Conservation (phyloP, 2,888 invertebrate species). For the Operophtera brumata region DNA sequence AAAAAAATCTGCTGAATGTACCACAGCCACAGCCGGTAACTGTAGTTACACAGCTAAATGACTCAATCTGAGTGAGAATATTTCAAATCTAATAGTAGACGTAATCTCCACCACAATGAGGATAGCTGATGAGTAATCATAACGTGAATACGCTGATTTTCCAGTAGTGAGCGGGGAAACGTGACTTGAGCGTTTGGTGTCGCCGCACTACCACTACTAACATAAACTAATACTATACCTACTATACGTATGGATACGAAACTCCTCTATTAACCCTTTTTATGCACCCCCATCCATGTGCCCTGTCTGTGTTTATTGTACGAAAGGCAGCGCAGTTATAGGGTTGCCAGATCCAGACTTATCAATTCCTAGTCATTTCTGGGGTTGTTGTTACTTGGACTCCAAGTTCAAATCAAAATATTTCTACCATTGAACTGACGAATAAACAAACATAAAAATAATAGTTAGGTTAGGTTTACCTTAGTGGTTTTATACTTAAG, state of each 20-base stretch:
- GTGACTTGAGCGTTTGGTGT: constrained; percentile 59
- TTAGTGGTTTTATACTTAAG: no score
- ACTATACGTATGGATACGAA: background rate
- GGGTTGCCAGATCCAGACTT: no score
- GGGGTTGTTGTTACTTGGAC: no score
- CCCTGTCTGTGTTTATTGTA: no score
- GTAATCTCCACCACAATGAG: constrained; percentile 65
- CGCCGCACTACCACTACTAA: constrained; percentile 41
- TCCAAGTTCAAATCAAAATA: no score
- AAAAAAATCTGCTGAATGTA: background rate
- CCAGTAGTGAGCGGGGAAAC: constrained; percentile 45
- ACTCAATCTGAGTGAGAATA: constrained; percentile 52
- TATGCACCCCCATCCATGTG: background rate
- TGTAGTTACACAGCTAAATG: constrained; percentile 30
- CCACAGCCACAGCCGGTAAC: background rate
- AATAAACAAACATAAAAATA: no score
- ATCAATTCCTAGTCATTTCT: no score
- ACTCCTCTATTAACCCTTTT: no score
- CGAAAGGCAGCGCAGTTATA: no score
- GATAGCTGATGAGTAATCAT: constrained; percentile 55
- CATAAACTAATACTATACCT: background rate
- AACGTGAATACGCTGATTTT: constrained; percentile 56
- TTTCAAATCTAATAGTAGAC: constrained; percentile 44
- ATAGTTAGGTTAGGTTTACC: no score
- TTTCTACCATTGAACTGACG: no score